These are phyloP conservation scores for Thalpophila matura DNA, from an alignment of 2,888 invertebrate species.

Conservation along the genomic window DNA sequence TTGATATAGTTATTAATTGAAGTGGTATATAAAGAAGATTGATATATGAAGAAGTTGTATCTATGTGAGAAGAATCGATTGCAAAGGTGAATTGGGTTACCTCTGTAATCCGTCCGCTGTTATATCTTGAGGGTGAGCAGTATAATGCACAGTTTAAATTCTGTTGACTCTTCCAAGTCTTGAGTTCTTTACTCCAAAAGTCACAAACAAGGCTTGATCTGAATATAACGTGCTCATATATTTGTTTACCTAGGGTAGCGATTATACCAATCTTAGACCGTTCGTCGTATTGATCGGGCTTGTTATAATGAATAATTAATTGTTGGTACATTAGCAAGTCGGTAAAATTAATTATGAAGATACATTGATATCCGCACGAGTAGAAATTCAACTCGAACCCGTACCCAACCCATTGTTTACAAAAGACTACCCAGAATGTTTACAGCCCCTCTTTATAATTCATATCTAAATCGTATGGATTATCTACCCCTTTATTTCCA, in stretches of 20 bases:
- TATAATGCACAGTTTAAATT: too few species aligned
- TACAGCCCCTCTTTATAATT: constrained; percentile 10
- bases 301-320: too few species aligned
- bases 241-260: background rate
- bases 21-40: too few species aligned
- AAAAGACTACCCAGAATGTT: background rate
- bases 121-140: too few species aligned
- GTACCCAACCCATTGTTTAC: background rate
- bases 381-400: background rate
- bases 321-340: background rate
- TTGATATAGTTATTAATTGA: too few species aligned
- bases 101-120: too few species aligned
- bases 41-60: too few species aligned
- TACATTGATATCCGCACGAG: background rate
- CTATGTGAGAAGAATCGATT: too few species aligned
- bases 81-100: too few species aligned
- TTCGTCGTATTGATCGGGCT: background rate
- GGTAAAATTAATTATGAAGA: background rate
- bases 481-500: constrained; percentile 43
- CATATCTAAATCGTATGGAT: constrained; percentile 10
- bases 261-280: background rate
- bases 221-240: background rate
- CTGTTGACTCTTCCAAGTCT: too few species aligned
- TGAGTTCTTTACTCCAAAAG: too few species aligned
- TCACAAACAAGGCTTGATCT: too few species aligned